Conservation (phyloP, 2,888 invertebrate species). For the Malthinus seriepunctatus region DNA sequence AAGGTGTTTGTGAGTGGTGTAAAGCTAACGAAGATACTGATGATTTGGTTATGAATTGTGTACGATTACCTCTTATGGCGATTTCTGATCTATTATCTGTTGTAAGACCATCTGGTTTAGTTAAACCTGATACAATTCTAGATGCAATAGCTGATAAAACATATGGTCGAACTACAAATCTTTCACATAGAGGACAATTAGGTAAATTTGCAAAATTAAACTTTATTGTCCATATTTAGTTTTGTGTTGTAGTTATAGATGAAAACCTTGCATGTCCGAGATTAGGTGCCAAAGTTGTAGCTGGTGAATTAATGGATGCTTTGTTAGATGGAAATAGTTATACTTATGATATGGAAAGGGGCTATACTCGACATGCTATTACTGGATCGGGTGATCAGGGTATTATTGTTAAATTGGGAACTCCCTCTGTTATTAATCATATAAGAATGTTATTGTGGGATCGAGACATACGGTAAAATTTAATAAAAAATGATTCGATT, state of each 20-base stretch:
- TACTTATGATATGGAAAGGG: slow-evolving; percentile 91
- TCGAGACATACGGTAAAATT: slow-evolving; percentile 73
- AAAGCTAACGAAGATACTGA: slow-evolving; percentile 67
- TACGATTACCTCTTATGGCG: slow-evolving; percentile 85
- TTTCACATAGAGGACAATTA: slow-evolving; percentile 83
- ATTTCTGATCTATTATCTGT: slow-evolving; percentile 84
- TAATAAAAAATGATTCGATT: neutral
- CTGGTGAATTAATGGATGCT: slow-evolving; percentile 87
- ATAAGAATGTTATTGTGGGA: slow-evolving; percentile 94
- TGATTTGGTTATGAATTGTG: slow-evolving; percentile 59
- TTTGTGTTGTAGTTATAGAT: slow-evolving; percentile 70
- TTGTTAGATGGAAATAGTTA: slow-evolving; percentile 87
- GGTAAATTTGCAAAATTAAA: slow-evolving; percentile 55
- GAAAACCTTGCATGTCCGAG: slow-evolving; percentile 88
- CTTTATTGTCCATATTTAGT: no score
- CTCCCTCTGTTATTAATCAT: slow-evolving; percentile 90
- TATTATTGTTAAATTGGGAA: slow-evolving; percentile 82
- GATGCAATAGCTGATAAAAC: slow-evolving; percentile 93
- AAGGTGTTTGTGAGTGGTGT: slow-evolving; percentile 86
- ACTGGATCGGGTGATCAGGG: slow-evolving; percentile 67
- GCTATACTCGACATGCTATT: slow-evolving; percentile 63
- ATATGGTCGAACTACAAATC: slow-evolving; percentile 74
- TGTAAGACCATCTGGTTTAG: slow-evolving; percentile 84
- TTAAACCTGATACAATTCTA: slow-evolving; percentile 87
- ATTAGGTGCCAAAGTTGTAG: slow-evolving; percentile 82